phyloP scores from a whole-genome alignment of 2,888 invertebrate genomes.

The Chromoteleia sp. region DNA sequence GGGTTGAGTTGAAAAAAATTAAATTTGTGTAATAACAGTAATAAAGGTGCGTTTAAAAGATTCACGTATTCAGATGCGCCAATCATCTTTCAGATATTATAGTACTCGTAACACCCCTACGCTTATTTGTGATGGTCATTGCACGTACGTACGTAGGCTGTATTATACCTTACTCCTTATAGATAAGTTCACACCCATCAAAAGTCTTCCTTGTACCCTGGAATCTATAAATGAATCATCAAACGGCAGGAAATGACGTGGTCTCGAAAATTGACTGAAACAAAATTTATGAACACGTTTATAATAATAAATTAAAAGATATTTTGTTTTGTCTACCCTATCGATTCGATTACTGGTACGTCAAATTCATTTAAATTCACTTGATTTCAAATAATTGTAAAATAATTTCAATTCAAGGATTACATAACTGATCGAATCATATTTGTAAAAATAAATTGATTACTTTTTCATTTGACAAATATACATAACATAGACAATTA shows the following conservation, averaged over 20 bases:
- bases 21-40: slow-evolving; percentile 26
- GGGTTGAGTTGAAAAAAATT: slow-evolving; percentile 8
- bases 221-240: slow-evolving; percentile 69
- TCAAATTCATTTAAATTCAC: too few species aligned
- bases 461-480: too few species aligned
- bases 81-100: slow-evolving; percentile 45
- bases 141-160: slow-evolving; percentile 54
- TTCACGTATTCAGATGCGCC: slow-evolving; percentile 30
- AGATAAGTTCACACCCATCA: slow-evolving; percentile 68
- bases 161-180: slow-evolving; percentile 42
- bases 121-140: slow-evolving; percentile 52
- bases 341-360: too few species aligned
- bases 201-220: slow-evolving; percentile 58
- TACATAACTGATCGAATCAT: too few species aligned
- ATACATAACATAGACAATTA: too few species aligned
- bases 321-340: slow-evolving; percentile 9
- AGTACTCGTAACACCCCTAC: slow-evolving; percentile 52
- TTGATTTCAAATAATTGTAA: neutral
- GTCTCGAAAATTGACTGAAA: slow-evolving; percentile 52
- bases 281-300: slow-evolving; percentile 47
- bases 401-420: too few species aligned
- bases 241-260: slow-evolving; percentile 69
- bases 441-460: too few species aligned
- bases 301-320: slow-evolving; percentile 48
- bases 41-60: slow-evolving; percentile 36